Evolutionary conservation across 2,888 invertebrate genomes (phyloP).

Genomic region (Bombylius discolor): DNA sequence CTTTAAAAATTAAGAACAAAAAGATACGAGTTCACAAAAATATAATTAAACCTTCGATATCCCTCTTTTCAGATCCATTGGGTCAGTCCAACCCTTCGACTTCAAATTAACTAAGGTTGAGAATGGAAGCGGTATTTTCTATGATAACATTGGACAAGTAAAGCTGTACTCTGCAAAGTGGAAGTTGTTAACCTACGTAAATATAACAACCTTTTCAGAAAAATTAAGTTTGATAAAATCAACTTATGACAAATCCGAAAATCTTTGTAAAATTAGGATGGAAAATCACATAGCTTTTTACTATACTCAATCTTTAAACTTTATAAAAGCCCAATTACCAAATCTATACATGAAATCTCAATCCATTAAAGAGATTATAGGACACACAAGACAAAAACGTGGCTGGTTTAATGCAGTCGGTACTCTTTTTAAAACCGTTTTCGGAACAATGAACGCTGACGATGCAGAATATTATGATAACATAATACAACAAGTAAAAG

Average conservation of each 20-base stretch:
- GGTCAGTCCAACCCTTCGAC: too few species aligned
- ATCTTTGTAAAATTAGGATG: background rate
- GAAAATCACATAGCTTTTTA: background rate
- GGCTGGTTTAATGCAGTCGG: slow-evolving; percentile 6
- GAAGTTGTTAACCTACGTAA: slow-evolving; percentile 3
- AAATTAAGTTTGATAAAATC: background rate
- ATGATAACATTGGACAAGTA: slow-evolving; percentile 7
- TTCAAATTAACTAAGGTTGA: background rate
- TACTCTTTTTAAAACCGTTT: slow-evolving; percentile 3
- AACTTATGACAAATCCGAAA: background rate
- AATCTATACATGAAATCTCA: background rate
- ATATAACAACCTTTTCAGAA: background rate
- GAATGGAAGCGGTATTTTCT: slow-evolving; percentile 10
- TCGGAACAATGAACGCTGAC: slow-evolving; percentile 4
- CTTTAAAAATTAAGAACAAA: slow-evolving; percentile 4
- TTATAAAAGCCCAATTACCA: slow-evolving; percentile 2
- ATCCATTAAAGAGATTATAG: background rate
- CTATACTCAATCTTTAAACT: slow-evolving; percentile 2
- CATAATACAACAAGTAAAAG: slow-evolving; percentile 12
- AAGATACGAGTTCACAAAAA: background rate
- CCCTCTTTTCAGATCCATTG: background rate
- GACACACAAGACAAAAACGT: background rate
- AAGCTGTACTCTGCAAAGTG: slow-evolving; percentile 5
- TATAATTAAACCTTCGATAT: slow-evolving; percentile 1
- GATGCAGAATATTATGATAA: slow-evolving; percentile 13